Evolutionary conservation across 2,797 vertebrate species (phyloP).

Genomic region (Babyrousa celebensis): DNA sequence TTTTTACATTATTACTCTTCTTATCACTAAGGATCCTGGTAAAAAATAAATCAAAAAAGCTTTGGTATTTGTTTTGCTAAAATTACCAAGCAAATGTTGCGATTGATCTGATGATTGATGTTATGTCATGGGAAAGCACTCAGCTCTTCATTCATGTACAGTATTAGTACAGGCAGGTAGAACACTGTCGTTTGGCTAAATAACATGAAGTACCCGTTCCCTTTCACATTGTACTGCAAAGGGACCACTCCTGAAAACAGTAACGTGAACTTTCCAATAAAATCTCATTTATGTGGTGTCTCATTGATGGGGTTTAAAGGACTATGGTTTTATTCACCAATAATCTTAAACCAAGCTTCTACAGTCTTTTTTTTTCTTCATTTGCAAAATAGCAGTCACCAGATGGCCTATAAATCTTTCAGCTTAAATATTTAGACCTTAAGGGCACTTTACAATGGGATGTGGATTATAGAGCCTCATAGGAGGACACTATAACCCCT

Average conservation of each 20-base stretch:
- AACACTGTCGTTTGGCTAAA: background rate
- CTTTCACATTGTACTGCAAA: background rate
- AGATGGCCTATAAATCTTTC: background rate
- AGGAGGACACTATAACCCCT: background rate
- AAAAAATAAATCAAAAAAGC: background rate
- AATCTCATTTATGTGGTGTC: background rate
- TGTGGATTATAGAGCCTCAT: background rate
- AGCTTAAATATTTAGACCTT: background rate
- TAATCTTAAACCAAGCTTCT: background rate
- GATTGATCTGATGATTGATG: background rate
- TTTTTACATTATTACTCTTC: background rate
- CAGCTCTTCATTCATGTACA: background rate
- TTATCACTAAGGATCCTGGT: background rate
- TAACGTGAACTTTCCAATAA: background rate
- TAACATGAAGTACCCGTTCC: background rate
- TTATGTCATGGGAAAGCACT: background rate
- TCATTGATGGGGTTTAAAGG: background rate
- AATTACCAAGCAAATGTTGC: background rate
- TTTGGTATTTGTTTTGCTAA: background rate
- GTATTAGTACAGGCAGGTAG: background rate
- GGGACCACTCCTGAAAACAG: background rate
- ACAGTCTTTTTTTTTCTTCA: constrained; percentile 47
- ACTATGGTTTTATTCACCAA: background rate
- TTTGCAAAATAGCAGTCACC: constrained; percentile 46
- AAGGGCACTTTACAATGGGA: too few species aligned